Evolutionary conservation across 2,888 invertebrate species (phyloP).

Genomic region (Acrobasis suavella): DNA sequence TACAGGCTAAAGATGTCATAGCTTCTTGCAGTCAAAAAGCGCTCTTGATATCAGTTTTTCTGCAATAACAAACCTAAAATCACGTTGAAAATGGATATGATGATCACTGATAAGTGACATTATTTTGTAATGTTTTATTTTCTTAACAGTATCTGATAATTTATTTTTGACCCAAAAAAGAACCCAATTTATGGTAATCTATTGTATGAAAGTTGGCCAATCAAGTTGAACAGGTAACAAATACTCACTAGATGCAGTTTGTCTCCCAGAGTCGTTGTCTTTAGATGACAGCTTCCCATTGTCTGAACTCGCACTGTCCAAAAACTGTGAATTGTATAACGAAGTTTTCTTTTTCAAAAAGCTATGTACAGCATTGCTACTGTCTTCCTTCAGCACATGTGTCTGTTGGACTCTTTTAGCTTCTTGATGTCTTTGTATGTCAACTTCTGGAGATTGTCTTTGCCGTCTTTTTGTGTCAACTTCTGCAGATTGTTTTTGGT

Average conservation of each 20-base stretch:
- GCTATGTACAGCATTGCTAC: constrained; percentile 41
- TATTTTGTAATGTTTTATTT: no score
- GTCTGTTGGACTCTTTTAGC: neutral
- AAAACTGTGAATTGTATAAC: constrained; percentile 34
- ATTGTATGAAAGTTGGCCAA: no score
- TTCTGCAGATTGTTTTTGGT: constrained; percentile 6
- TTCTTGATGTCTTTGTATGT: neutral
- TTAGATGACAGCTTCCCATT: constrained; percentile 33
- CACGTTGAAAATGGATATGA: no score
- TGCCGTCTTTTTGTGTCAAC: neutral
- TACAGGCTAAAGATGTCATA: no score
- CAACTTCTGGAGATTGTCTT: neutral
- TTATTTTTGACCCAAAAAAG: no score
- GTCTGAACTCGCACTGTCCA: constrained; percentile 32
- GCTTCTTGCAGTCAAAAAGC: no score
- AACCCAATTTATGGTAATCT: no score
- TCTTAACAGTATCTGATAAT: no score
- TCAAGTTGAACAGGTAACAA: neutral
- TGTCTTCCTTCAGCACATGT: neutral
- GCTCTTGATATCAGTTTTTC: no score
- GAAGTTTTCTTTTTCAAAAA: constrained; percentile 53
- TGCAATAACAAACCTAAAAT: no score
- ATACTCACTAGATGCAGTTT: constrained; percentile 58
- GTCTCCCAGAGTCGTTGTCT: constrained; percentile 53
- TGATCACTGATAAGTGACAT: no score